Conservation (phyloP, 2,888 invertebrate genomes). For the Cremastinae sp. region DNA sequence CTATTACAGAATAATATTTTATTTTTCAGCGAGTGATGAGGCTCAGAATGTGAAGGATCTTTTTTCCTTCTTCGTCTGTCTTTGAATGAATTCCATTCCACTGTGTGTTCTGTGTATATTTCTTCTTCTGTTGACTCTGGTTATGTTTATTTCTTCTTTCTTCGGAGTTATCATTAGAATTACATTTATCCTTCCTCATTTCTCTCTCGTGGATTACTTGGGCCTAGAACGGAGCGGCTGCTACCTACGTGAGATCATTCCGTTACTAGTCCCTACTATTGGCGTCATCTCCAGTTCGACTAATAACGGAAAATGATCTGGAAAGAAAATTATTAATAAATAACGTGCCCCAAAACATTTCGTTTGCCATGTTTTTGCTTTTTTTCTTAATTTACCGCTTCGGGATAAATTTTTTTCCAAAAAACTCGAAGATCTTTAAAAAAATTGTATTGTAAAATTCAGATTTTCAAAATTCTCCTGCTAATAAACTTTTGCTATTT, state of each 20-base stretch:
- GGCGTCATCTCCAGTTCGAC: slow-evolving; percentile 95
- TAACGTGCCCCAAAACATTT: not conserved
- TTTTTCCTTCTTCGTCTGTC: slow-evolving; percentile 64
- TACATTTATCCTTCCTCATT: slow-evolving; percentile 66
- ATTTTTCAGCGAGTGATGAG: slow-evolving; percentile 73
- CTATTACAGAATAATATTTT: slow-evolving; percentile 70
- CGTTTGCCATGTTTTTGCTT: not conserved
- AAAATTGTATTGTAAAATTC: too few species aligned
- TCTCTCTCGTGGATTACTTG: slow-evolving; percentile 71
- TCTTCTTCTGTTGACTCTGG: slow-evolving; percentile 15
- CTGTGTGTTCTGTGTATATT: slow-evolving; percentile 26
- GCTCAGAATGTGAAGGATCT: slow-evolving; percentile 77
- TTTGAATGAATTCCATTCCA: not conserved
- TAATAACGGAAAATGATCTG: slow-evolving; percentile 95
- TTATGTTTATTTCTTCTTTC: slow-evolving; percentile 37
- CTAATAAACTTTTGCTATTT: too few species aligned
- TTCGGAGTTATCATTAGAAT: slow-evolving; percentile 55
- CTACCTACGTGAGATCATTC: slow-evolving; percentile 92
- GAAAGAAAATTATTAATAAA: slow-evolving; percentile 64
- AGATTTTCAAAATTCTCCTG: too few species aligned
- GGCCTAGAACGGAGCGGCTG: slow-evolving; percentile 81
- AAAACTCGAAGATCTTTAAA: too few species aligned
- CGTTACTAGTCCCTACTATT: slow-evolving; percentile 88
- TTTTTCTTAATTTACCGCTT: too few species aligned
- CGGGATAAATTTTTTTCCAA: too few species aligned